These are phyloP conservation scores for Notoglanidium macrostoma DNA, from an alignment of 2,797 vertebrate genomes.

Conservation along the genomic window DNA sequence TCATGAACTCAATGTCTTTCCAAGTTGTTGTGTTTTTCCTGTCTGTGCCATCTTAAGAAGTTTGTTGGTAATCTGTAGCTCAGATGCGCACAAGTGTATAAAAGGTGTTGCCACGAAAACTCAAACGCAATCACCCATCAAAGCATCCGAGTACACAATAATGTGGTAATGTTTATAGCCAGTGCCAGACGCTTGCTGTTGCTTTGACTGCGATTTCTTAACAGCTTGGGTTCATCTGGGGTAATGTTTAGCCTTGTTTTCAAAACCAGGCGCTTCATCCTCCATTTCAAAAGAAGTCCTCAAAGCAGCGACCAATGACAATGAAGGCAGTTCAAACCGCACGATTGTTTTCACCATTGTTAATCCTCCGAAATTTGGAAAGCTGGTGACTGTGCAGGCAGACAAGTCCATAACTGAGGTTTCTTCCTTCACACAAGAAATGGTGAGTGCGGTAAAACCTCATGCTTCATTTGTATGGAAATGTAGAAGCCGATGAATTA, in stretches of 20 bases:
- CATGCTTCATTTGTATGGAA: constrained; percentile 46
- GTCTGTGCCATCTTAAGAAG: background rate
- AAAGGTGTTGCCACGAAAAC: constrained; percentile 22
- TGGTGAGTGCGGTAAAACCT: constrained; percentile 76
- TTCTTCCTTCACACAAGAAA: constrained; percentile 83
- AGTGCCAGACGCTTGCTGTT: constrained; percentile 29
- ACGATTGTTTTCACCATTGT: constrained; percentile 77
- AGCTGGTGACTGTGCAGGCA: constrained; percentile 70
- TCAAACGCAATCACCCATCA: constrained; percentile 28
- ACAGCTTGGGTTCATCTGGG: constrained; percentile 29
- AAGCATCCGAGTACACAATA: constrained; percentile 28
- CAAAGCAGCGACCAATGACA: constrained; percentile 84
- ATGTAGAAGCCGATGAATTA: constrained; percentile 63
- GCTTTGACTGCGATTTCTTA: constrained; percentile 33
- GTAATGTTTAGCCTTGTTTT: constrained; percentile 31
- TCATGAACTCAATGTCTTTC: background rate
- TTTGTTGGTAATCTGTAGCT: constrained; percentile 22
- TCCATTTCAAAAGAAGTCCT: constrained; percentile 78
- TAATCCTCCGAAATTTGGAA: constrained; percentile 80
- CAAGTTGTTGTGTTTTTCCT: background rate
- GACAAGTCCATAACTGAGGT: constrained; percentile 76
- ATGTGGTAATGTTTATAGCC: constrained; percentile 38
- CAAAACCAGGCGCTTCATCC: constrained; percentile 74
- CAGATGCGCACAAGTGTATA: constrained; percentile 20
- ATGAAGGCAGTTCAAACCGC: constrained; percentile 74